Evolutionary conservation across 2,797 vertebrate species (phyloP).

Genomic region (Coranthus polyacanthus): DNA sequence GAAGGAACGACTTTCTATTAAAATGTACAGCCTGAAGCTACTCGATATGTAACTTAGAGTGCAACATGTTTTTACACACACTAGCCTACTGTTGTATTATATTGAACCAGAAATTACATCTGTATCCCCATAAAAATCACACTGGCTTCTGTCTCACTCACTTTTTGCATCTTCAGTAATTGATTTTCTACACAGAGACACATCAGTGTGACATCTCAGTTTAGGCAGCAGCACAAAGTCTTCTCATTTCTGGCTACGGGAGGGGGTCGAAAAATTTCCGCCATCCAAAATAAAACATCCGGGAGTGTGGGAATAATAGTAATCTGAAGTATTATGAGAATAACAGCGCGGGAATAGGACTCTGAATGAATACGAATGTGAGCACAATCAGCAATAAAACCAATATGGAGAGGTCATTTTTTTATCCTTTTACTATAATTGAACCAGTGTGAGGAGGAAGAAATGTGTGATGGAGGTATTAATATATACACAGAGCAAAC

Average conservation of each 20-base stretch:
- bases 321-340: too few species aligned
- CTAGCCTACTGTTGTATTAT: conserved; percentile 1
- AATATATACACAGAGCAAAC: conserved; percentile 22
- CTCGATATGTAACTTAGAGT: neutral
- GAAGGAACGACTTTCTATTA: conserved; percentile 11
- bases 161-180: conserved; percentile 34
- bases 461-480: conserved; percentile 45
- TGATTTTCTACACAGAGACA: conserved; percentile 36
- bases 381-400: too few species aligned
- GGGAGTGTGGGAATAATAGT: too few species aligned
- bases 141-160: conserved; percentile 28
- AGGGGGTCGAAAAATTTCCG: too few species aligned
- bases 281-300: too few species aligned
- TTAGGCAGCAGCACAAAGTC: conserved; percentile 22
- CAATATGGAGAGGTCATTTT: too few species aligned
- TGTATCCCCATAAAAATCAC: conserved; percentile 23
- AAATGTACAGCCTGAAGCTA: conserved; percentile 12
- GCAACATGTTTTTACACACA: conserved; percentile 19
- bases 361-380: too few species aligned
- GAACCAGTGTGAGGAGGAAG: too few species aligned
- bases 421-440: too few species aligned
- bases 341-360: too few species aligned
- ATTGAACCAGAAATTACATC: conserved; percentile 31
- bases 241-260: too few species aligned
- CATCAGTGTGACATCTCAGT: conserved; percentile 33